Evolutionary conservation across 1,140 invertebrate species (phyloP), one percentile per base, ranked within the genome.

Genomic region (Dreissena rostriformis): DNA sequence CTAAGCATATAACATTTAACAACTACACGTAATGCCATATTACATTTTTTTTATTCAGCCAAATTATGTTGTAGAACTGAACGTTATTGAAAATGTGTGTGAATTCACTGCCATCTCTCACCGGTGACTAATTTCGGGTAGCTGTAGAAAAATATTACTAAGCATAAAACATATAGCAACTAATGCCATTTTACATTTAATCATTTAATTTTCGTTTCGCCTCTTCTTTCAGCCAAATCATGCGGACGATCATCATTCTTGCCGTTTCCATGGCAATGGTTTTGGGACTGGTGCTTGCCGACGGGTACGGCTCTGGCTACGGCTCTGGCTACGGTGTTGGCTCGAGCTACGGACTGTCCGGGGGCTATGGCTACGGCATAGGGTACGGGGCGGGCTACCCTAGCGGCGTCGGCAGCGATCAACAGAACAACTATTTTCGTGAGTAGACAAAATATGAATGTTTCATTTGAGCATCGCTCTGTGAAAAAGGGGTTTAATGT

Each of bases 251-350:
- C 17, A 65, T 61, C 17, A 24, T 75, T 22, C 24, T 65, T 19
- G 6, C 51, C 26, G 12, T 75, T 6, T 55, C 73, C 28, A 19
- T 75, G 29, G 57, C 53, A 55, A 55, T 55, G 26, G 73, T 75
- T 15, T 0, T 75, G 12, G 57, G 73, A n/a, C 6, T 75, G 17
- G 73, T 39, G 39, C 39, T 65, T 65, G 53, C 51, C 6, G 73
- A 55, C 24, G 73, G 65, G 29, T 75, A 75, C 19, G 55, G 55
- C 6, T 75, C 29, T n/a, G 73, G 73, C 10, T 15, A 22, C 53
- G 24, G 73, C 24, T 75, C 61, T 2, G 29, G 70, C 7, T 72
- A 72, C 39, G 65, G 26, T 39, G 51, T 49, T n/a, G 55, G 61
- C 12, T 61, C 73, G 14, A 61, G 55, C 8, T 75, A 75, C 57